Evolutionary conservation across 2,888 invertebrate species (phyloP).

Genomic region (Leptinotarsa tumamoca): DNA sequence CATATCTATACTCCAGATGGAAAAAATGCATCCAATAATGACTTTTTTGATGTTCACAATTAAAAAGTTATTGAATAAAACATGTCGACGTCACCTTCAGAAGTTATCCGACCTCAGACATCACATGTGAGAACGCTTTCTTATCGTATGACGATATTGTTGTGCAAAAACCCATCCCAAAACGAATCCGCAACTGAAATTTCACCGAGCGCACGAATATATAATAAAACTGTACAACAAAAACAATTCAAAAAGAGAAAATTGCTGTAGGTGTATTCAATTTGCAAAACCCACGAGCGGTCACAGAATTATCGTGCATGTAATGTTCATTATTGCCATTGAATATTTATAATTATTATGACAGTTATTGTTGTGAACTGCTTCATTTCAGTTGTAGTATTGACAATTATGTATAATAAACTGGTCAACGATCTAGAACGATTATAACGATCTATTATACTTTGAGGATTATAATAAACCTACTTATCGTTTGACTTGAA

Average conservation of each 20-base stretch:
- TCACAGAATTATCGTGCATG: conserved; percentile 15
- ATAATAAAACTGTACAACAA: conserved; percentile 1
- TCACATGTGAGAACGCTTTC: too few species aligned
- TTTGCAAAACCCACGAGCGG: conserved; percentile 22
- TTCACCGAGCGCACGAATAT: background rate
- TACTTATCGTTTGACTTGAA: background rate
- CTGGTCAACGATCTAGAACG: background rate
- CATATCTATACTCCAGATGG: too few species aligned
- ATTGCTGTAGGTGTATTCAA: conserved; percentile 28
- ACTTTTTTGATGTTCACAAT: too few species aligned
- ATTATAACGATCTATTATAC: background rate
- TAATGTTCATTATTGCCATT: conserved; percentile 10
- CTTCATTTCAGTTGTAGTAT: background rate
- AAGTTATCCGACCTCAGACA: too few species aligned
- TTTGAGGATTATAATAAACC: background rate
- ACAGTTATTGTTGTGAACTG: conserved; percentile 11
- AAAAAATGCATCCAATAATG: too few species aligned
- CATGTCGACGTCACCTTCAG: too few species aligned
- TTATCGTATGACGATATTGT: background rate
- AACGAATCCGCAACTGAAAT: conserved; percentile 8
- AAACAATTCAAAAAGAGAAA: conserved; percentile 29
- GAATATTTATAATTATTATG: conserved; percentile 19
- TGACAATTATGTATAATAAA: background rate
- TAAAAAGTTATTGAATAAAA: too few species aligned
- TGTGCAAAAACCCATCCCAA: conserved; percentile 10